Evolutionary conservation across 2,113 vertebrate species (phyloP).

Genomic region (Rhizomys pruinosus): DNA sequence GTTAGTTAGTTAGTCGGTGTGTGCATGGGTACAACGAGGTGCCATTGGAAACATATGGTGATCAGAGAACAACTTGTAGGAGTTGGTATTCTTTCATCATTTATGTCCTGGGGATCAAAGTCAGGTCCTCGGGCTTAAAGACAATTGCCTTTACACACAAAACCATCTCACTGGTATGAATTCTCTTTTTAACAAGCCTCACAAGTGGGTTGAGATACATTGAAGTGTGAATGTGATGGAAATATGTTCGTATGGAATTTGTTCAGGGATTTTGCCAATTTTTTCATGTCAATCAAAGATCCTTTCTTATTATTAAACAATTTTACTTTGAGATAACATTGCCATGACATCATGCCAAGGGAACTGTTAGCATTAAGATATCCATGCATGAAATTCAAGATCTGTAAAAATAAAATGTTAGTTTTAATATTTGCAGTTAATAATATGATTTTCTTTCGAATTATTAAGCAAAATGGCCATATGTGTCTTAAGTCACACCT

Average conservation of each 20-base stretch:
- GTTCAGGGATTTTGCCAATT: not conserved
- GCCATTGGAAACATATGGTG: not conserved
- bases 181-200: rapidly evolving
- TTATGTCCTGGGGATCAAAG: not conserved
- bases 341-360: not conserved
- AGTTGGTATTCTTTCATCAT: not conserved
- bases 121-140: not conserved
- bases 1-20: not conserved
- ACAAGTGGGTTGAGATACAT: not conserved
- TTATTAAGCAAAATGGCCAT: not conserved
- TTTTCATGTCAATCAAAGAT: not conserved
- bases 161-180: too few relatives aligned
- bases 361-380: not conserved
- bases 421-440: not conserved
- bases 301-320: not conserved
- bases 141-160: too few relatives aligned
- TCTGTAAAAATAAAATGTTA: not conserved
- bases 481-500: not conserved
- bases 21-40: not conserved
- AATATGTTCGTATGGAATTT: not conserved
- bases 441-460: not conserved
- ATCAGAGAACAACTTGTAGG: not conserved
- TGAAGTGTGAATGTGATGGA: not conserved
- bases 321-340: not conserved
- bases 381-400: rapidly evolving